A percentile compares a stretch with the other conserved stretches of the same genome.
These are phyloP conservation scores for Actenoides lindsayi DNA, from an alignment of 2,113 vertebrate genomes.

Conservation along the genomic window DNA sequence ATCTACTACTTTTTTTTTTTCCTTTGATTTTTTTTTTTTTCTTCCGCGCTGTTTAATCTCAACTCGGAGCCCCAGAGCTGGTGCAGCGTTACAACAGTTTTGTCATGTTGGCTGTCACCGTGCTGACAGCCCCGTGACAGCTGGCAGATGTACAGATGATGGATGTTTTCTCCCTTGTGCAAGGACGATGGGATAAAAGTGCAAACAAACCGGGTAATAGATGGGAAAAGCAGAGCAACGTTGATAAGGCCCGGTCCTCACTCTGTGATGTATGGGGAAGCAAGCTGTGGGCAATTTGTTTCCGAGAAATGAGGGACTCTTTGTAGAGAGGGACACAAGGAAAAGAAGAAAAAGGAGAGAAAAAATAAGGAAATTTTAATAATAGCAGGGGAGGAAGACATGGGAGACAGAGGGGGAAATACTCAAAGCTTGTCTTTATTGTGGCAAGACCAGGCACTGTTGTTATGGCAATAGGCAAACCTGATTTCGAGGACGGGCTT, in stretches of 20 bases:
- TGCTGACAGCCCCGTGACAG: conserved; percentile 74
- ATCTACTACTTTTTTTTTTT: background rate
- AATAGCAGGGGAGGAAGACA: background rate
- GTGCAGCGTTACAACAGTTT: conserved; percentile 76
- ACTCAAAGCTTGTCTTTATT: background rate
- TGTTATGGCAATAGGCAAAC: conserved; percentile 17
- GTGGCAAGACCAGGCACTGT: background rate
- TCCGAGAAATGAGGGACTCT: conserved; percentile 87
- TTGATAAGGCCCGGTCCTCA: conserved; percentile 84
- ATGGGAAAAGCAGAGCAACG: conserved; percentile 85
- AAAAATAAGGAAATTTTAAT: conserved; percentile 38
- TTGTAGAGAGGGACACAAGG: conserved; percentile 51
- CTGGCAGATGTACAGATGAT: conserved; percentile 87
- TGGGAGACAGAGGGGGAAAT: background rate
- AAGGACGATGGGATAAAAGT: conserved; percentile 94
- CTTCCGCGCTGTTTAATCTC: conserved; percentile 44
- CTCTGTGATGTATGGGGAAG: conserved; percentile 91
- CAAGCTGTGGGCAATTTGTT: conserved; percentile 89
- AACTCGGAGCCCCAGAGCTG: conserved; percentile 56
- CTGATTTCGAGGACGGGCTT: background rate
- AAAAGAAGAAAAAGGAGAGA: background rate
- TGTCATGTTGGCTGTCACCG: conserved; percentile 80
- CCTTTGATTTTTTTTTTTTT: background rate
- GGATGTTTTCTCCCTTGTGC: conserved; percentile 88
- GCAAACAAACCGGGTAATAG: conserved; percentile 96